These are phyloP conservation scores for Drosophila kuntzei DNA, from an alignment of 2,888 invertebrate genomes.

Conservation along the genomic window DNA sequence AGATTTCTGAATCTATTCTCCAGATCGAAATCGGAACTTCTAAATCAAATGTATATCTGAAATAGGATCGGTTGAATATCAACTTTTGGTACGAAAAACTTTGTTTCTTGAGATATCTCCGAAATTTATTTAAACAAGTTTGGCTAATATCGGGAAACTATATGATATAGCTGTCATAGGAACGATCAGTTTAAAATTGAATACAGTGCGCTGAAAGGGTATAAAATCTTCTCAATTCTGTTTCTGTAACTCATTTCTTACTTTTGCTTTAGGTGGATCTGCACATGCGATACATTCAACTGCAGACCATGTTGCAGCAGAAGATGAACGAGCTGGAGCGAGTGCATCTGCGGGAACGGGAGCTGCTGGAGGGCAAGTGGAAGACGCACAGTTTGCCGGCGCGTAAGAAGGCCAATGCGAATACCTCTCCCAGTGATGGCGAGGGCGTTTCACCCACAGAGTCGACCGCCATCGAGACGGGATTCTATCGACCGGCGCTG, in stretches of 20 bases:
- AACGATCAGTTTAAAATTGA: no score
- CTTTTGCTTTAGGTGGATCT: conserved; percentile 89
- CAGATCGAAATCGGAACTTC: no score
- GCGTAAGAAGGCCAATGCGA: conserved; percentile 90
- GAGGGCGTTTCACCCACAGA: conserved; percentile 86
- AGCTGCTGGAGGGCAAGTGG: conserved; percentile 94
- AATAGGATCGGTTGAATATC: no score
- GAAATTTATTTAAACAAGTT: no score
- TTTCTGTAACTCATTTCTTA: neutral
- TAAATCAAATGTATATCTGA: no score
- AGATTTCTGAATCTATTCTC: no score
- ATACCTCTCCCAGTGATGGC: conserved; percentile 87
- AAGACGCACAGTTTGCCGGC: conserved; percentile 95
- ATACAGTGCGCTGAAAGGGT: no score
- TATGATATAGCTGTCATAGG: no score
- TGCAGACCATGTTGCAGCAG: conserved; percentile 93
- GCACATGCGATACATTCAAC: conserved; percentile 95
- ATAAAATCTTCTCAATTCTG: no score
- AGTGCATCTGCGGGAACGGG: conserved; percentile 92
- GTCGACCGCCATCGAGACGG: conserved; percentile 67
- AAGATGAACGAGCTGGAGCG: conserved; percentile 94
- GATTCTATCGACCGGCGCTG: conserved; percentile 91
- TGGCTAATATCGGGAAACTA: no score
- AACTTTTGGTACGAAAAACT: no score
- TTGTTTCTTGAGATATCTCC: no score